Evolutionary conservation across 2,888 invertebrate species (phyloP).

Genomic region (Holacanthella duospinosa): DNA sequence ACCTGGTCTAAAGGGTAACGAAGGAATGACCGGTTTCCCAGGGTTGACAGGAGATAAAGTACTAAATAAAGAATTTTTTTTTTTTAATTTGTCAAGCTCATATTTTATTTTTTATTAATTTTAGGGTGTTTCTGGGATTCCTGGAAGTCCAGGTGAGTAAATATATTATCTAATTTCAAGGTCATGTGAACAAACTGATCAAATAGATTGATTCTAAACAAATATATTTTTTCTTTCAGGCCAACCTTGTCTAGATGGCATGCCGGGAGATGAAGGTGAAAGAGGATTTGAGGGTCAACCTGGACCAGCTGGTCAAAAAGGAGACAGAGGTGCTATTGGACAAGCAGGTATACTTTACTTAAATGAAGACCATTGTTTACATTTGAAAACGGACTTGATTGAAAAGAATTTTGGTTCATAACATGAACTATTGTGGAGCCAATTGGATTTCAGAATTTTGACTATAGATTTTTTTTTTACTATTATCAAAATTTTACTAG

Average conservation of each 20-base stretch:
- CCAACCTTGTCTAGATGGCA: slow-evolving; percentile 41
- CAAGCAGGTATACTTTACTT: slow-evolving; percentile 31
- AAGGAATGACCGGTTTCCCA: slow-evolving; percentile 17
- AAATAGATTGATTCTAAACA: neutral
- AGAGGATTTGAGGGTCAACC: slow-evolving; percentile 54
- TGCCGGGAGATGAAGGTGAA: slow-evolving; percentile 53
- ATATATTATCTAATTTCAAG: slow-evolving; percentile 37
- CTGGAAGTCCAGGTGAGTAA: slow-evolving; percentile 47
- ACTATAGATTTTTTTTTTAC: too few relatives aligned
- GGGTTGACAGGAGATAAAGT: slow-evolving; percentile 11
- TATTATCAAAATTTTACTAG: too few relatives aligned
- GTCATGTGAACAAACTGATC: slow-evolving; percentile 26
- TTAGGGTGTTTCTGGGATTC: slow-evolving; percentile 60
- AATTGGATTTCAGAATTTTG: too few relatives aligned
- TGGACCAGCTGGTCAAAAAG: slow-evolving; percentile 45
- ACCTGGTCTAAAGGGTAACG: neutral
- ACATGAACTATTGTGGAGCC: too few relatives aligned
- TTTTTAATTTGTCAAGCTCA: neutral
- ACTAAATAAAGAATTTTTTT: neutral
- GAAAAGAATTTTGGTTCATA: too few relatives aligned
- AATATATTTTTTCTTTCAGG: slow-evolving; percentile 48
- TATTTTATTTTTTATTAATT: neutral
- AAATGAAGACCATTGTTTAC: neutral
- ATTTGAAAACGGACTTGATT: too few relatives aligned
- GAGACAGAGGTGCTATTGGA: slow-evolving; percentile 40